Conservation (phyloP, 2,113 vertebrate genomes). For the Psittacula cyanocephala region DNA sequence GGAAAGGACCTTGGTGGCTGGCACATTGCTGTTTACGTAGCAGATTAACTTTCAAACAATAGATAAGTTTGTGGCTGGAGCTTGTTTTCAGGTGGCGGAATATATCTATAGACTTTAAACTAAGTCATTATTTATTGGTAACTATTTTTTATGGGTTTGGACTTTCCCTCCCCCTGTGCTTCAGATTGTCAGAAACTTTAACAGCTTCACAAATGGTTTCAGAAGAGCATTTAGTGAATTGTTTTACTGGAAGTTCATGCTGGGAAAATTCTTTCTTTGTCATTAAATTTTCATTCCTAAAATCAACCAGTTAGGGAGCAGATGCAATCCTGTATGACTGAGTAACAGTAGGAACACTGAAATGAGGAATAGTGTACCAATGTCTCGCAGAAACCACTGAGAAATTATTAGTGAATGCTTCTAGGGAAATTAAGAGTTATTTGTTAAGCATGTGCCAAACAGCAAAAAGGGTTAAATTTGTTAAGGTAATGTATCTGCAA, state of each 20-base stretch:
- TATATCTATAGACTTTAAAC: background rate
- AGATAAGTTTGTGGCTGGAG: background rate
- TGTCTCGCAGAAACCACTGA: background rate
- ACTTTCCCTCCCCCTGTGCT: background rate
- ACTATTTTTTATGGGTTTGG: background rate
- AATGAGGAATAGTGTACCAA: background rate
- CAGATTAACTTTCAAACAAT: background rate
- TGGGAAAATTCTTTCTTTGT: constrained; percentile 4
- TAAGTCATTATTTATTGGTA: background rate
- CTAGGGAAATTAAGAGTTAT: background rate
- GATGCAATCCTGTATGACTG: background rate
- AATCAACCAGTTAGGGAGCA: background rate
- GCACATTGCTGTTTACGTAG: fast-evolving
- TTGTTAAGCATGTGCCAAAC: background rate
- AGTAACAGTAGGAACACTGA: background rate
- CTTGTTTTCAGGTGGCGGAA: background rate
- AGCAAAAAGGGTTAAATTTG: background rate
- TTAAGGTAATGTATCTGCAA: constrained; percentile 29
- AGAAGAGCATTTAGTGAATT: background rate
- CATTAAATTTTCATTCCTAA: background rate
- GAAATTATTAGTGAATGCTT: background rate
- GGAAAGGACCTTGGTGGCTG: background rate
- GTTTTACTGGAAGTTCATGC: constrained; percentile 1
- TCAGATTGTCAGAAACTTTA: background rate
- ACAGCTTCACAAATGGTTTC: background rate